These are phyloP conservation scores for Ooceraea biroi DNA, from an alignment of 1,140 invertebrate genomes.

Conservation along the genomic window DNA sequence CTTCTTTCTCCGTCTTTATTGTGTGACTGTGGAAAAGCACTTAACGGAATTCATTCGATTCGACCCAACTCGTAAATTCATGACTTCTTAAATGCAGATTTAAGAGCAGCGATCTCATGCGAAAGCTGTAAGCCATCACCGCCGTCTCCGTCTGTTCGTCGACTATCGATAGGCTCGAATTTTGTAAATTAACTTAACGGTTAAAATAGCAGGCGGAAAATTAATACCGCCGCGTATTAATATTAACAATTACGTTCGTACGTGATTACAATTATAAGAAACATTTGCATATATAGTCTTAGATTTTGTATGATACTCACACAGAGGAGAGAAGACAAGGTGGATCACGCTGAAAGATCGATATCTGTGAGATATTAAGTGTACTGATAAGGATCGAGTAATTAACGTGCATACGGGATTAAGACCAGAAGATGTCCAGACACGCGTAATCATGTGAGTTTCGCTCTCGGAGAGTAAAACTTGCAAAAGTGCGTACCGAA, in stretches of 20 bases:
- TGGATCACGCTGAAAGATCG: slow-evolving; percentile 42
- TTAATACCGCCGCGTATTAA: slow-evolving; percentile 44
- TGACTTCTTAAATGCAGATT: not conserved
- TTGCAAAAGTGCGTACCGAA: not conserved
- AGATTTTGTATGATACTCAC: slow-evolving; percentile 77
- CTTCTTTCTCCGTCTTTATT: too few relatives aligned
- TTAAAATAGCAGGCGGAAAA: slow-evolving; percentile 32
- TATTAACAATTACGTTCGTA: slow-evolving; percentile 66
- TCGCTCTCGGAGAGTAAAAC: not conserved
- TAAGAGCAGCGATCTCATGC: not conserved
- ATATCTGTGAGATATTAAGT: slow-evolving; percentile 60
- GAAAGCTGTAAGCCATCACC: slow-evolving; percentile 1
- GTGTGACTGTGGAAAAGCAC: too few relatives aligned
- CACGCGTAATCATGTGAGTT: not conserved
- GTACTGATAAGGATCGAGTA: slow-evolving; percentile 47
- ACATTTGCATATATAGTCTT: slow-evolving; percentile 71
- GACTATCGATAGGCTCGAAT: slow-evolving; percentile 50
- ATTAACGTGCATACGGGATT: slow-evolving; percentile 9
- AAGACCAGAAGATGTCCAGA: not conserved
- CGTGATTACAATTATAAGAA: slow-evolving; percentile 65
- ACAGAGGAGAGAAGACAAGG: slow-evolving; percentile 22
- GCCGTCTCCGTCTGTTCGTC: slow-evolving; percentile 57
- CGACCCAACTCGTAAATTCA: too few relatives aligned
- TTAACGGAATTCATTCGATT: too few relatives aligned
- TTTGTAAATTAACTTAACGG: slow-evolving; percentile 66